A percentile compares a stretch with the other conserved stretches of the same genome.
These are phyloP conservation scores for Periplaneta americana DNA, from an alignment of 1,140 invertebrate genomes.

Conservation along the genomic window DNA sequence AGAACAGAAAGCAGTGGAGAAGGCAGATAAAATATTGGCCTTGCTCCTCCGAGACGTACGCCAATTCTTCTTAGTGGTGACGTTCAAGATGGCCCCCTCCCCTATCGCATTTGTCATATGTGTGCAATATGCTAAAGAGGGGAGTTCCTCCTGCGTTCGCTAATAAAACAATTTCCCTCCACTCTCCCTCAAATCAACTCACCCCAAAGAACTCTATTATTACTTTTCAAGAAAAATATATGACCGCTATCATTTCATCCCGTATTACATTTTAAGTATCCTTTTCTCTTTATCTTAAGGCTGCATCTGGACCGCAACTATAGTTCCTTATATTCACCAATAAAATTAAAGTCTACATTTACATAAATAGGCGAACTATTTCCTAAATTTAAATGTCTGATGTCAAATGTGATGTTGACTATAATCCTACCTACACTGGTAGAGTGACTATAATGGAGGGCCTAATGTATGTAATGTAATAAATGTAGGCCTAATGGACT, in stretches of 20 bases:
- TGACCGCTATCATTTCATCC: background rate
- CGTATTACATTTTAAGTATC: too few relatives aligned
- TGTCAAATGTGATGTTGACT: too few relatives aligned
- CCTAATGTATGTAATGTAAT: too few relatives aligned
- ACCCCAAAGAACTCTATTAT: background rate
- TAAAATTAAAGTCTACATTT: too few relatives aligned
- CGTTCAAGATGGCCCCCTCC: background rate
- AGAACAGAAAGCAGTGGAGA: background rate
- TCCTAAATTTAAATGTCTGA: too few relatives aligned
- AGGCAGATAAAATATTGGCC: background rate
- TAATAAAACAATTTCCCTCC: slow-evolving; percentile 7
- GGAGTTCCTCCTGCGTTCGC: background rate
- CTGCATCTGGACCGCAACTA: too few relatives aligned
- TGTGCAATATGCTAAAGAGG: slow-evolving; percentile 5
- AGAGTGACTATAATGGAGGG: too few relatives aligned
- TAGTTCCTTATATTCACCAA: too few relatives aligned
- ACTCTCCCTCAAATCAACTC: background rate
- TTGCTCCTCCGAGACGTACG: background rate
- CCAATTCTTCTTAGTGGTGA: slow-evolving; percentile 2
- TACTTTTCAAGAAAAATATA: background rate
- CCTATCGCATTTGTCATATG: background rate
- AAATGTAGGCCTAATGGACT: too few relatives aligned
- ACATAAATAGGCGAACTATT: too few relatives aligned
- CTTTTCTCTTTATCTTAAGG: too few relatives aligned
- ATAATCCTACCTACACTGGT: too few relatives aligned